A percentile compares a stretch with the other conserved stretches of the same genome.
phyloP scores from a whole-genome alignment of 2,113 vertebrate species.

The Datnioides undecimradiatus region DNA sequence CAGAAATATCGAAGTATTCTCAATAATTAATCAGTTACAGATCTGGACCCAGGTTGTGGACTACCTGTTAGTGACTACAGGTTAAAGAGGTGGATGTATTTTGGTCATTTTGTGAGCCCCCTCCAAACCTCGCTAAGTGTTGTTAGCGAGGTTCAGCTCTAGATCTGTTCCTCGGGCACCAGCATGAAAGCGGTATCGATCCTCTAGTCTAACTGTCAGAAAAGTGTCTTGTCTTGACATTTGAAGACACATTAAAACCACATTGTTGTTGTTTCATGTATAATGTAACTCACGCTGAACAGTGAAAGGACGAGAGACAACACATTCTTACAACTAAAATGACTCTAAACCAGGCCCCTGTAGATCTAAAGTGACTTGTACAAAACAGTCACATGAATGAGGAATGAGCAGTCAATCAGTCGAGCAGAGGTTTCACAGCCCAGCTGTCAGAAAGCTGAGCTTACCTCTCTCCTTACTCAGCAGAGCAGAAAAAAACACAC shows the following conservation, averaged over 20 bases:
- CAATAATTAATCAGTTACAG: no score
- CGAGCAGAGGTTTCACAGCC: slow-evolving; percentile 64
- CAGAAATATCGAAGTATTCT: no score
- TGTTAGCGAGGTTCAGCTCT: no score
- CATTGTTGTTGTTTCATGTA: no score
- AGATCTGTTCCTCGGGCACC: neutral
- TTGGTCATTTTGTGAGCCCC: no score
- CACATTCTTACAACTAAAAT: neutral
- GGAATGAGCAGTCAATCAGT: slow-evolving; percentile 58
- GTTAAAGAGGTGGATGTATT: no score
- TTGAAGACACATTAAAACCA: neutral
- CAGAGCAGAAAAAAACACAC: slow-evolving; percentile 69
- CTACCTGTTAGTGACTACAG: no score
- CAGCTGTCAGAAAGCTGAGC: slow-evolving; percentile 75
- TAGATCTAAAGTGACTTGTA: slow-evolving; percentile 26
- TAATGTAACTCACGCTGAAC: neutral
- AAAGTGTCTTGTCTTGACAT: neutral
- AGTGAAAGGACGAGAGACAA: neutral
- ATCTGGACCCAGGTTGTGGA: no score
- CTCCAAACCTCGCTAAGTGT: no score
- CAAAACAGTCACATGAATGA: slow-evolving; percentile 41
- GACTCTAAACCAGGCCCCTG: neutral
- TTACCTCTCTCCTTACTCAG: slow-evolving; percentile 79
- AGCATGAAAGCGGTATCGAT: neutral
- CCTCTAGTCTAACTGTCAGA: neutral